A percentile compares a stretch with the other conserved stretches of the same genome.
phyloP scores from a whole-genome alignment of 2,113 vertebrate genomes.

The Poecilia latipinna region DNA sequence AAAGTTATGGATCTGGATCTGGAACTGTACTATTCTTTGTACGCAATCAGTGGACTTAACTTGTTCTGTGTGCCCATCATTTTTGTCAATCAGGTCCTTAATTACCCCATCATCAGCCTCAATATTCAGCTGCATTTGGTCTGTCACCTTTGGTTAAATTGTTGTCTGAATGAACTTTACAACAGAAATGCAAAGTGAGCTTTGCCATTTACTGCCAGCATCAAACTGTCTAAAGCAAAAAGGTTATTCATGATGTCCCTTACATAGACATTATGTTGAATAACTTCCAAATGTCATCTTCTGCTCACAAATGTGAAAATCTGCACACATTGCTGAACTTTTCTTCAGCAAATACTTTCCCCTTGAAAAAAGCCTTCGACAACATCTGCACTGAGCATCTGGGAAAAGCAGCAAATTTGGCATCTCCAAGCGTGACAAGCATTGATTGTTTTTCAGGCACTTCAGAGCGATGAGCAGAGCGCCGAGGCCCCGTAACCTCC shows the following conservation, averaged over 20 bases:
- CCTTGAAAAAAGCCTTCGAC: slow-evolving; percentile 48
- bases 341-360: slow-evolving; percentile 49
- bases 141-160: not conserved
- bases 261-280: not conserved
- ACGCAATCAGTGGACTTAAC: slow-evolving; percentile 27
- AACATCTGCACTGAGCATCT: slow-evolving; percentile 89
- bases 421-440: slow-evolving; percentile 80
- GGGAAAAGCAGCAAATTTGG: slow-evolving; percentile 85
- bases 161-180: not conserved
- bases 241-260: not conserved
- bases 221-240: not conserved
- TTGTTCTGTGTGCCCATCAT: slow-evolving; percentile 43
- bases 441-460: slow-evolving; percentile 87
- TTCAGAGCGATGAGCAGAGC: slow-evolving; percentile 87
- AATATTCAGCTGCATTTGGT: not conserved
- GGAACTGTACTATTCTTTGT: slow-evolving; percentile 19
- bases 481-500: slow-evolving; percentile 69
- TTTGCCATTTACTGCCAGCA: not conserved
- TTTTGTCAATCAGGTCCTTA: slow-evolving; percentile 58
- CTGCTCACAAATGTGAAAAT: slow-evolving; percentile 21
- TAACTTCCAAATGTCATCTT: slow-evolving; percentile 15
- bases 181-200: not conserved
- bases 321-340: slow-evolving; percentile 27
- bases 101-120: slow-evolving; percentile 43
- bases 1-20: slow-evolving; percentile 17